phyloP scores from a whole-genome alignment of 1,140 invertebrate genomes.

The Brachionus sp. region DNA sequence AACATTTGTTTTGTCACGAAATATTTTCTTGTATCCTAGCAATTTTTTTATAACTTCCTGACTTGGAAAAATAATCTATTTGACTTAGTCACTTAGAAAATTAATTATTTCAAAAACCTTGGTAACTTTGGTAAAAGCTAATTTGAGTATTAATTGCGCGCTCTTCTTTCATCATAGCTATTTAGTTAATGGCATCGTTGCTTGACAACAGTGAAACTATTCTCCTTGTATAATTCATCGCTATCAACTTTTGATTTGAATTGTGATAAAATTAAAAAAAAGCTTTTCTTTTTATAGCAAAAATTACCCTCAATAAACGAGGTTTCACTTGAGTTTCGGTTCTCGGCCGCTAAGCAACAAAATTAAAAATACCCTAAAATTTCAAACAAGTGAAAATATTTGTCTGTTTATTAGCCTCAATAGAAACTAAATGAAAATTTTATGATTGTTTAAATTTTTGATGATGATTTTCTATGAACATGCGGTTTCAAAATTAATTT shows the following conservation, averaged over 20 bases:
- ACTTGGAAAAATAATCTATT: no score
- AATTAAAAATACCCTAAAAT: not conserved
- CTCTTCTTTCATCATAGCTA: no score
- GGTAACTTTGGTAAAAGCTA: no score
- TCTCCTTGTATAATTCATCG: no score
- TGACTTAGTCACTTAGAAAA: no score
- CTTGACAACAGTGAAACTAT: not conserved
- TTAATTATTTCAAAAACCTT: not conserved
- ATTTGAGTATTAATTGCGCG: no score
- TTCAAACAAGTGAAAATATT: not conserved
- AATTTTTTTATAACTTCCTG: not conserved
- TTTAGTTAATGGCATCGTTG: no score
- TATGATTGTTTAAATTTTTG: not conserved
- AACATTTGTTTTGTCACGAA: not conserved
- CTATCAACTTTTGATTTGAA: not conserved
- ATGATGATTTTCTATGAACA: not conserved
- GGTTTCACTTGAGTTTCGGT: not conserved
- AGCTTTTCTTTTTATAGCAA: not conserved
- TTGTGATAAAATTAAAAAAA: not conserved
- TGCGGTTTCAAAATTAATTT: not conserved
- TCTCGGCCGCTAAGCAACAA: not conserved
- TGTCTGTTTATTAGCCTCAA: not conserved
- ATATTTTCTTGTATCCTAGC: not conserved
- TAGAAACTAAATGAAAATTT: not conserved
- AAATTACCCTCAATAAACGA: not conserved